Conservation (phyloP, 1,140 invertebrate genomes). For the Pachyrhynchus sulphureomaculatus region DNA sequence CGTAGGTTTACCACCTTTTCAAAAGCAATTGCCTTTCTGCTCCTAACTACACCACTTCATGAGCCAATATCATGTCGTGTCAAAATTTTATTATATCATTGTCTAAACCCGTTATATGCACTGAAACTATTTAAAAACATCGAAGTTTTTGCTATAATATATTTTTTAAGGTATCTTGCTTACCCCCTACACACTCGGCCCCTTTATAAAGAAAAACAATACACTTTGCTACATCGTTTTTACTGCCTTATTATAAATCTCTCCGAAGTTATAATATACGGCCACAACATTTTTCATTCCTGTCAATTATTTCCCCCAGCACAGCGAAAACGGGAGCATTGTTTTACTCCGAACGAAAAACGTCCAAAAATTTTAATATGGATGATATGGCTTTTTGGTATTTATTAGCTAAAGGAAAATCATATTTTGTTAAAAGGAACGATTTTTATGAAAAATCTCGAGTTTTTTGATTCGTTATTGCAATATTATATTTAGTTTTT, state of each 20-base stretch:
- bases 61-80: too few relatives aligned
- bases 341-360: constrained; percentile 13
- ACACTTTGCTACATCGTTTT: neutral
- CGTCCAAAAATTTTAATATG: constrained; percentile 18
- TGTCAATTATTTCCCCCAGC: constrained; percentile 21
- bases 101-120: too few relatives aligned
- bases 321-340: constrained; percentile 18
- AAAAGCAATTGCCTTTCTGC: too few relatives aligned
- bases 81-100: too few relatives aligned
- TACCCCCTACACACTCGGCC: neutral
- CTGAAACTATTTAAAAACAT: too few relatives aligned
- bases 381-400: constrained; percentile 23
- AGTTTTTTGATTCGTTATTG: too few relatives aligned
- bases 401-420: constrained; percentile 21
- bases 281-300: constrained; percentile 20
- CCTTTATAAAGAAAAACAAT: constrained; percentile 2
- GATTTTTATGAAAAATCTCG: too few relatives aligned
- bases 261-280: constrained; percentile 17
- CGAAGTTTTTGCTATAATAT: too few relatives aligned
- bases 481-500: too few relatives aligned
- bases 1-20: too few relatives aligned
- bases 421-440: neutral
- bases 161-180: neutral
- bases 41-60: too few relatives aligned
- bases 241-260: constrained; percentile 21